Evolutionary conservation across 2,797 vertebrate genomes (phyloP), one percentile per base, ranked within the genome.

Genomic region (Siniperca undulata): DNA sequence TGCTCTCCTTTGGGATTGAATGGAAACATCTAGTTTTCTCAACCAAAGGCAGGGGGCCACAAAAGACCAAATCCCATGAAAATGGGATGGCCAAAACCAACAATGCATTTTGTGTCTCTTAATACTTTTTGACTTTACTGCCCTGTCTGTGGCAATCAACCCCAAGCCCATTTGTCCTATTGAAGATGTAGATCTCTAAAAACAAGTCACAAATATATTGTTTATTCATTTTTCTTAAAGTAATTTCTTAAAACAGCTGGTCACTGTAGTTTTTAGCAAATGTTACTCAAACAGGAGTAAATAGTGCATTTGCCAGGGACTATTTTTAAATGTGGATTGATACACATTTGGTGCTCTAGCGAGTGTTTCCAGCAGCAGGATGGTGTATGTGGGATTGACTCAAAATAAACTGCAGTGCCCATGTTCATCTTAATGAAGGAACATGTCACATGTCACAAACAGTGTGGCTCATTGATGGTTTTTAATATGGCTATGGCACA

Each of bases 401-500:
- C 34, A 50, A 59, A 76, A 55, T 55, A 81, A 56, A 70, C 30
- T 30, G 30, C 38, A 61, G n/a, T 44, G 36, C 24, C 67, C 55
- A 16, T 24, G 67, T 58, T 74, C 30, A 38, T 70, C 14, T 27
- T 50, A 58, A 72, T 77, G 40, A 74, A 65, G 52, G 12, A 42
- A 52, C 56, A 38, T 59, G 46, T 83, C 74, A 72, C 38, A 52
- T 59, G 24, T 68, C 40, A 77, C 30, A 77, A 30, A 82, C 66
- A 84, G 19, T 24, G 53, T 17, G 42, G 12, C 42, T 68, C 62
- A 50, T 12, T 38, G 50, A 61, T 67, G 50, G 11, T 59, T 52
- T 52, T 24, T 58, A 53, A 40, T 14, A 52, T 64, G n/a, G 30
- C 44, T 16, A 10, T 48, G 46, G 20, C 69, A 44, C 46, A 16